Evolutionary conservation across 2,888 invertebrate genomes (phyloP), one percentile per base, ranked within the genome.

Genomic region (Myathropa florea): DNA sequence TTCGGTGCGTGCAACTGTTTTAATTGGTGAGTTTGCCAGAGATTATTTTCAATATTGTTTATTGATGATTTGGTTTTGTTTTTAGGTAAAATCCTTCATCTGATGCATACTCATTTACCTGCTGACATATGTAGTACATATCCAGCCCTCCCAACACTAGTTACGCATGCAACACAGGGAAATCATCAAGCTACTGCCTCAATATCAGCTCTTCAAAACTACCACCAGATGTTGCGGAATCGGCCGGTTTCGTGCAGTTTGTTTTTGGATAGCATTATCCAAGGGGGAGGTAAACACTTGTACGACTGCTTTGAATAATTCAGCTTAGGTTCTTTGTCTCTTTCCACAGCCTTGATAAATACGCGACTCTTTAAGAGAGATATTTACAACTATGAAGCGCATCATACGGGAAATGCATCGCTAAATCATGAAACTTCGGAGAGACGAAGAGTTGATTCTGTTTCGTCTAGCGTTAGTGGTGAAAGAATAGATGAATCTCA

Each of bases 1-100:
- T 89, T 98, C 97, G 82, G 97, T 98, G 88, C 95, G 98, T 89
- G 97, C 98, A 65, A 98, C 98, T 21, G 96, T 98, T 88, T 93
- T 99, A 76, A 93, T 98, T 89, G 97, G 97, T 93, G 90, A 71
- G 68, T 78, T 3, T 24, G 12, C 4, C 10, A 23, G n/a, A 28
- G 14, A 14, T 57, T 24, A 10, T n/a, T n/a, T 55, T 28, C 12
- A 70, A 6, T 21, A 7, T 6, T 23, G 10, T 14, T 26, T 55
- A 28, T 14, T n/a, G 9, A 1, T 9, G 14, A 1, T 3, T 64
- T 53, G 10, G 28, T 76, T 78, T 53, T 53, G 30, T 59, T 79
- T 83, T 9, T 93, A 93, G 96, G 96, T 80, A 97, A 98, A 93
- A 94, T 99, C 72, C 93, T 98, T 90, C 97, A 98, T 93, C 94